These are phyloP conservation scores for Pelmatolapia mariae DNA, from an alignment of 2,113 vertebrate genomes.

Conservation along the genomic window DNA sequence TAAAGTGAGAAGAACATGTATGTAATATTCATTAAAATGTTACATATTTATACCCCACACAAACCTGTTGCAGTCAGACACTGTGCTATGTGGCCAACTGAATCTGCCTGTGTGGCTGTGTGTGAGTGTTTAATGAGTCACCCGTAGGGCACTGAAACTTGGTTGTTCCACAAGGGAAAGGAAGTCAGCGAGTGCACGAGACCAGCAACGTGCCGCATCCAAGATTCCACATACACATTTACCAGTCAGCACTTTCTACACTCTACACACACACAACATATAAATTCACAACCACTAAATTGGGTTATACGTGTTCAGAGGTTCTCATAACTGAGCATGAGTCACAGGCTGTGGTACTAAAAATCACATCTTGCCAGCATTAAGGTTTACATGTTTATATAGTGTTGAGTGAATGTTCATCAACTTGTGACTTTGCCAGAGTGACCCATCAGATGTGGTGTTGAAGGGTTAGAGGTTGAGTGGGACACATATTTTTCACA, in stretches of 20 bases:
- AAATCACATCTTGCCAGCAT: neutral
- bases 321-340: neutral
- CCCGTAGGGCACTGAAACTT: neutral
- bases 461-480: neutral
- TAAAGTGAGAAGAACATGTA: constrained; percentile 36
- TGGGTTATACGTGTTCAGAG: neutral
- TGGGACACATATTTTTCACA: neutral
- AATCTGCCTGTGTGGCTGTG: neutral
- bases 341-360: neutral
- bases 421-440: neutral
- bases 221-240: neutral
- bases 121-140: constrained; percentile 13
- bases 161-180: constrained; percentile 5
- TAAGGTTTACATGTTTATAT: neutral
- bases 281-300: neutral
- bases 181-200: constrained; percentile 1
- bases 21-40: constrained; percentile 46
- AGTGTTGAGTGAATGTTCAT: neutral
- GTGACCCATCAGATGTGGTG: neutral
- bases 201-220: constrained; percentile 20
- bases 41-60: constrained; percentile 42
- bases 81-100: neutral
- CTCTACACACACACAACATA: neutral
- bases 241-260: neutral
- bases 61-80: neutral